A percentile compares a stretch with the other conserved stretches of the same genome.
phyloP scores from a whole-genome alignment of 2,113 vertebrate species.

The Nothocercus julius region DNA sequence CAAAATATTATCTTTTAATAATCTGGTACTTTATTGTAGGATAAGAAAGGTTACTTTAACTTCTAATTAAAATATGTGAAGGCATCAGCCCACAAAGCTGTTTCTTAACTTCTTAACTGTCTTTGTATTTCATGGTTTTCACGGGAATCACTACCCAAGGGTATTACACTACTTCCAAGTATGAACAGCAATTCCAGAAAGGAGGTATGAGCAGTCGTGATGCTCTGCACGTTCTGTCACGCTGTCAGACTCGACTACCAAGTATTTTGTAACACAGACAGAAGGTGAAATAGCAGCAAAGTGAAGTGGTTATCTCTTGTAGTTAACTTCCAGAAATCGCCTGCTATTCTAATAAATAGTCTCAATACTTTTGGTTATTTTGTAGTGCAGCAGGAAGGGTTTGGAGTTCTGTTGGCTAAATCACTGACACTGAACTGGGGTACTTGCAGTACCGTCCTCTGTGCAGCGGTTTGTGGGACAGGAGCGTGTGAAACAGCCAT shows the following conservation, averaged over 20 bases:
- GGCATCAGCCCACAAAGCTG: background rate
- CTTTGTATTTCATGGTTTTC: background rate
- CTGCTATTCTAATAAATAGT: background rate
- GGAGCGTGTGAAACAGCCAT: background rate
- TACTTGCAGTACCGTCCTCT: background rate
- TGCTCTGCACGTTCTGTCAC: background rate
- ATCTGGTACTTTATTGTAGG: background rate
- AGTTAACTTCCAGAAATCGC: background rate
- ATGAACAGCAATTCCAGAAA: background rate
- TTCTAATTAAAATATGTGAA: background rate
- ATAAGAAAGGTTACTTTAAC: background rate
- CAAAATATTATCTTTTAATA: background rate
- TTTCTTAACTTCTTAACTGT: background rate
- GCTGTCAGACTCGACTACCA: background rate
- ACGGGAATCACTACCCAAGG: background rate
- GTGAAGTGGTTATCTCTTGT: background rate
- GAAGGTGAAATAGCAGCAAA: background rate
- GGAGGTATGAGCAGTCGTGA: background rate
- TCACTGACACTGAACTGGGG: background rate
- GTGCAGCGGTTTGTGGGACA: background rate
- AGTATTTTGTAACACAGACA: background rate
- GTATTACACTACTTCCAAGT: background rate
- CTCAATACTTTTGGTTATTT: background rate
- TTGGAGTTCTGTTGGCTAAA: background rate
- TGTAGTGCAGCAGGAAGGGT: background rate